These are phyloP conservation scores for Apoderus coryli DNA, from an alignment of 2,888 invertebrate species.

Conservation along the genomic window DNA sequence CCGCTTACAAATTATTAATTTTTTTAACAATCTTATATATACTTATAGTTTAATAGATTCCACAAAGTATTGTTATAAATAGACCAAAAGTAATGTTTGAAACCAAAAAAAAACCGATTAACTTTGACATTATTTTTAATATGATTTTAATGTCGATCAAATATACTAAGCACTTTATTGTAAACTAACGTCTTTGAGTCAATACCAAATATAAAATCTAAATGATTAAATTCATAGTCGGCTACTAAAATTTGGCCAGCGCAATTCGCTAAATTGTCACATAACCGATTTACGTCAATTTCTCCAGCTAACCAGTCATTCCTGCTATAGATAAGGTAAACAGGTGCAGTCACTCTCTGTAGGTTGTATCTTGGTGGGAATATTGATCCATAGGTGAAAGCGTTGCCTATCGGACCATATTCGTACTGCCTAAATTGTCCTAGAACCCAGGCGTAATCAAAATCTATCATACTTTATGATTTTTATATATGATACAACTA, in stretches of 20 bases:
- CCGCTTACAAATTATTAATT: too few species aligned
- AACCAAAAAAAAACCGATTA: too few species aligned
- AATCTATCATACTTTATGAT: too few species aligned
- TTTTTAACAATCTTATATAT: too few species aligned
- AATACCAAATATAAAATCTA: conserved; percentile 27
- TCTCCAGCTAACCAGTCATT: conserved; percentile 38
- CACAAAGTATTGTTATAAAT: too few species aligned
- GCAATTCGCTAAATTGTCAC: conserved; percentile 24
- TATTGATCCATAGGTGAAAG: conserved; percentile 23
- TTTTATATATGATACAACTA: too few species aligned
- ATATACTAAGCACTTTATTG: conserved; percentile 21
- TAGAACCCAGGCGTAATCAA: too few species aligned
- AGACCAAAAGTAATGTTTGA: too few species aligned
- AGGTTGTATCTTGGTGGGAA: conserved; percentile 34
- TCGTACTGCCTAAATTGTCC: conserved; percentile 37
- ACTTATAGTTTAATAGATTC: too few species aligned
- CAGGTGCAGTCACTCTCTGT: conserved; percentile 29
- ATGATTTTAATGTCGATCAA: conserved; percentile 14
- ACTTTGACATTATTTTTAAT: too few species aligned
- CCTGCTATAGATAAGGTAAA: conserved; percentile 33
- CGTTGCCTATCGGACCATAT: conserved; percentile 31
- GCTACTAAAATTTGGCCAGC: conserved; percentile 22
- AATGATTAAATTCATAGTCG: conserved; percentile 26
- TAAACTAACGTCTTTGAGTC: conserved; percentile 24
- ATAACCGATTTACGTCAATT: conserved; percentile 18